These are phyloP conservation scores for Oscarella lobularis DNA, from an alignment of 37 sponge, comb jelly and placozoan species.

Conservation along the genomic window DNA sequence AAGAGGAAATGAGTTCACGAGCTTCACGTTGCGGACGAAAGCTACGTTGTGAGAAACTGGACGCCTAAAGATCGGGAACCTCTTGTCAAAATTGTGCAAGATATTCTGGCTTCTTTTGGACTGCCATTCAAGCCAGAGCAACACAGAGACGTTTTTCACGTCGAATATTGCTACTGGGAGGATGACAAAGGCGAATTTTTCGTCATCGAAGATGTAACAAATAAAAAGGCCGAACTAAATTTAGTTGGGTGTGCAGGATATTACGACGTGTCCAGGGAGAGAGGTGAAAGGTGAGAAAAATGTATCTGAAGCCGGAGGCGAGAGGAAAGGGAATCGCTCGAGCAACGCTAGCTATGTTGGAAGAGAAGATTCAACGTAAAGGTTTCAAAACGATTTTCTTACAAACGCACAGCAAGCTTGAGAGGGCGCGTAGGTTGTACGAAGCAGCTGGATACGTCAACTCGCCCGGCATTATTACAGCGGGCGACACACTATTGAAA, in stretches of 20 bases:
- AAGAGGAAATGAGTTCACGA: no score
- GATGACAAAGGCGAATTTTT: slow-evolving; percentile 30
- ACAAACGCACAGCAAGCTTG: slow-evolving; percentile 29
- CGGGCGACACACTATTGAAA: no score
- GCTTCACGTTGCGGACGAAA: no score
- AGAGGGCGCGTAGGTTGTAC: slow-evolving; percentile 35
- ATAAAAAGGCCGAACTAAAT: background rate
- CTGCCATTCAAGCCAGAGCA: slow-evolving; percentile 29
- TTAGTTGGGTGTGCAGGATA: slow-evolving; percentile 32
- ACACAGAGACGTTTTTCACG: slow-evolving; percentile 19
- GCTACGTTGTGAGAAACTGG: no score
- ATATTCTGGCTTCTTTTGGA: no score
- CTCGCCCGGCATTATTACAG: no score
- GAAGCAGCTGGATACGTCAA: background rate
- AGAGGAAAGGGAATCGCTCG: slow-evolving; percentile 43
- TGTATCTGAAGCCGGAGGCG: slow-evolving; percentile 35
- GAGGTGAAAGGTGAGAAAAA: slow-evolving; percentile 38
- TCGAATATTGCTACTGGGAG: slow-evolving; percentile 23
- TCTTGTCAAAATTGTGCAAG: no score
- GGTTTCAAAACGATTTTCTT: slow-evolving; percentile 24
- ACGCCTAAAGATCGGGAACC: no score
- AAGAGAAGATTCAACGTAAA: slow-evolving; percentile 14
- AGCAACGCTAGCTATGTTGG: slow-evolving; percentile 13
- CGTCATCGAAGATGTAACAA: slow-evolving; percentile 29
- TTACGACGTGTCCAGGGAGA: slow-evolving; percentile 5